A percentile compares a stretch with the other conserved stretches of the same genome.
Conservation (phyloP, 1,140 invertebrate genomes). For the Zaprionus tsacasi region DNA sequence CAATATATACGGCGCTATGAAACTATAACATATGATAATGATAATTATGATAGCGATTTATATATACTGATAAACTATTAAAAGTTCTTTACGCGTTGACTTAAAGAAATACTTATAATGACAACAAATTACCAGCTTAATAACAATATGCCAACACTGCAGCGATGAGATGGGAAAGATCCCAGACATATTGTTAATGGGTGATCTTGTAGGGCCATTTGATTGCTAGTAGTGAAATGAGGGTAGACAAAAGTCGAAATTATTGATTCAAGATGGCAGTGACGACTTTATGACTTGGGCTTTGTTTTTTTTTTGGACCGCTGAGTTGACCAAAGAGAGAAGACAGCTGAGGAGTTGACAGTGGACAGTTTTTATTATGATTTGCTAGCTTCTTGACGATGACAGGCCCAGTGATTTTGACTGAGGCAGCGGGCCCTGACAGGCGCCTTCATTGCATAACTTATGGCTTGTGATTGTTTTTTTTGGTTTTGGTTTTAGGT, state of each 20-base stretch:
- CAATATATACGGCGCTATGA: too few relatives aligned
- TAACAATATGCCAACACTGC: slow-evolving; percentile 10
- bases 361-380: slow-evolving; percentile 80
- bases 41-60: too few relatives aligned
- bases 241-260: slow-evolving; percentile 55
- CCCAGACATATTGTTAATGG: slow-evolving; percentile 37
- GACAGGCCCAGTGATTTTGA: slow-evolving; percentile 40
- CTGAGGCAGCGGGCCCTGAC: slow-evolving; percentile 40
- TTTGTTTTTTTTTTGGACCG: slow-evolving; percentile 61
- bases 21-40: too few relatives aligned
- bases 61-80: background rate
- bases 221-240: slow-evolving; percentile 8
- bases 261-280: slow-evolving; percentile 74
- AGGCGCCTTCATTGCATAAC: slow-evolving; percentile 50
- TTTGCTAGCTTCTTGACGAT: slow-evolving; percentile 59
- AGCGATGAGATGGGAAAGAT: slow-evolving; percentile 42
- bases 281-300: slow-evolving; percentile 73
- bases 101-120: background rate
- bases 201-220: slow-evolving; percentile 44
- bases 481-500: slow-evolving; percentile 1
- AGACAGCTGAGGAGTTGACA: slow-evolving; percentile 71
- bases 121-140: background rate
- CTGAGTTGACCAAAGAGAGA: slow-evolving; percentile 40
- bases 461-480: slow-evolving; percentile 33
- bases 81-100: background rate